phyloP scores from a whole-genome alignment of 2,113 vertebrate species.

The Cryptomyrus ogoouensis region DNA sequence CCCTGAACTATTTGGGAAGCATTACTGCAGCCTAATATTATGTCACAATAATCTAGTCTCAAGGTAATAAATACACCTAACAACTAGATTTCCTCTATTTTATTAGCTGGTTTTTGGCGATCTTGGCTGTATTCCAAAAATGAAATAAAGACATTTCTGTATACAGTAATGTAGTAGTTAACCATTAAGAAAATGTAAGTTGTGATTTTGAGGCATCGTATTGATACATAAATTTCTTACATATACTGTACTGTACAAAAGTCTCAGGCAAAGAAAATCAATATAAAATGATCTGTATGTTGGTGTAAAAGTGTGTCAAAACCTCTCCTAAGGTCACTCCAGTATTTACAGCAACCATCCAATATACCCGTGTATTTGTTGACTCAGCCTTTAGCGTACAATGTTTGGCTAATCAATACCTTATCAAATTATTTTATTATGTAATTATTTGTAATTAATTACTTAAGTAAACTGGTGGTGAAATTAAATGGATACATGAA shows the following conservation, averaged over 20 bases:
- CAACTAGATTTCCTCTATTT: neutral
- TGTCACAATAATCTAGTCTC: neutral
- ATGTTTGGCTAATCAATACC: neutral
- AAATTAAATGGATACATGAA: neutral
- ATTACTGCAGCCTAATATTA: neutral
- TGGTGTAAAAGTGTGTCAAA: neutral
- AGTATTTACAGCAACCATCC: neutral
- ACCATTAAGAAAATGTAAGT: neutral
- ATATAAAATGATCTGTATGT: neutral
- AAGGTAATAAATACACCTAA: neutral
- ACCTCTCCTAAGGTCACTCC: neutral
- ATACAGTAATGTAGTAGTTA: neutral
- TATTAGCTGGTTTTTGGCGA: neutral
- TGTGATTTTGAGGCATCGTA: neutral
- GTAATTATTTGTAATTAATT: neutral
- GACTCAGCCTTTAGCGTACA: neutral
- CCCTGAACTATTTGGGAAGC: neutral
- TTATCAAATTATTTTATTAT: neutral
- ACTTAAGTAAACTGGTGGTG: neutral
- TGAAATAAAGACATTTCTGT: neutral
- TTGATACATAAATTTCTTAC: neutral
- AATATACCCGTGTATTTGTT: neutral
- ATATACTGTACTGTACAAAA: neutral
- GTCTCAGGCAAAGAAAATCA: neutral
- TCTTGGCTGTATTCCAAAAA: neutral